These are phyloP conservation scores for Bruchidius siliquastri DNA, from an alignment of 2,888 invertebrate species.

Conservation along the genomic window DNA sequence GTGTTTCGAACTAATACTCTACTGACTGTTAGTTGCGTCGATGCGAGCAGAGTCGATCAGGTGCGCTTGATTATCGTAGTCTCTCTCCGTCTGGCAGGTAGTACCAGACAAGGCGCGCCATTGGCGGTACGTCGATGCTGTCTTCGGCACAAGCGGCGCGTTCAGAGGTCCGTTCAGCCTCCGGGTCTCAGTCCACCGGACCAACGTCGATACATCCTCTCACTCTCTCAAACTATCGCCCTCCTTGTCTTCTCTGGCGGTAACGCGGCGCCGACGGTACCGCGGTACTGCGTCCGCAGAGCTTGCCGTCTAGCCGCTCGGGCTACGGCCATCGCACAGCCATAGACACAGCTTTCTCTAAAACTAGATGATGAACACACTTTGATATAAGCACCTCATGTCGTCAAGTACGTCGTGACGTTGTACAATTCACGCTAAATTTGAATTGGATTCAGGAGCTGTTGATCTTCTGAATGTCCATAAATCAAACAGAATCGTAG, in stretches of 20 bases:
- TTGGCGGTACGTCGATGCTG: constrained; percentile 34
- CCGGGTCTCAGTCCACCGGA: constrained; percentile 60
- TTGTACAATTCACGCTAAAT: too few relatives aligned
- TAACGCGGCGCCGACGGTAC: constrained; percentile 7
- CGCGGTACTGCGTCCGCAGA: not conserved
- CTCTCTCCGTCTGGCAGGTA: constrained; percentile 19
- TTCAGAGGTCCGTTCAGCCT: constrained; percentile 56
- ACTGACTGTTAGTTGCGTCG: constrained; percentile 48
- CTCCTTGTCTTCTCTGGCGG: constrained; percentile 36
- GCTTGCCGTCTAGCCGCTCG: not conserved
- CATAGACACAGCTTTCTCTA: not conserved
- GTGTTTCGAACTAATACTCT: constrained; percentile 51
- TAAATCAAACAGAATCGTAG: too few relatives aligned
- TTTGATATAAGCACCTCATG: too few relatives aligned
- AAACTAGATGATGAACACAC: too few relatives aligned
- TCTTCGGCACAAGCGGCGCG: constrained; percentile 47
- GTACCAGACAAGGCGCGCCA: constrained; percentile 28
- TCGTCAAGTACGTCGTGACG: too few relatives aligned
- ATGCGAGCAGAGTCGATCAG: constrained; percentile 36
- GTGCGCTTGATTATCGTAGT: constrained; percentile 3
- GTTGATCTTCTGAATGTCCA: too few relatives aligned
- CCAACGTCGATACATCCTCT: constrained; percentile 24
- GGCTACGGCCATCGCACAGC: not conserved
- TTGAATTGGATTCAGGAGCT: too few relatives aligned
- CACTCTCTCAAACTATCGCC: constrained; percentile 7